phyloP scores from a whole-genome alignment of 1,140 invertebrate genomes.

The Hydropsyche tenuis region DNA sequence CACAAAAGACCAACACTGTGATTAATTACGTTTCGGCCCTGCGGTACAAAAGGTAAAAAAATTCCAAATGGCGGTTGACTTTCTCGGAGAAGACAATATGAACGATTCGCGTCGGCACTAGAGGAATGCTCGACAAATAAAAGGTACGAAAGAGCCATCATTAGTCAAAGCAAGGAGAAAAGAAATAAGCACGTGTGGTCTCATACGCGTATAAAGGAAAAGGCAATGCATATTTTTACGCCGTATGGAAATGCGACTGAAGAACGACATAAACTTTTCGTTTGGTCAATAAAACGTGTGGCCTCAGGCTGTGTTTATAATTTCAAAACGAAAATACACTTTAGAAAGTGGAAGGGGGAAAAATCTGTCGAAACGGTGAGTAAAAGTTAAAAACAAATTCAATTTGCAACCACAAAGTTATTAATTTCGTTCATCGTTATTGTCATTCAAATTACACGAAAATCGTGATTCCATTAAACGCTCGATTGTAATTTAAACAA shows the following conservation, averaged over 20 bases:
- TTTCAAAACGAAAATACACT: not conserved
- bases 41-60: conserved; percentile 14
- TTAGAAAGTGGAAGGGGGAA: conserved; percentile 9
- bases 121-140: conserved; percentile 6
- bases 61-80: conserved; percentile 8
- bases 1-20: conserved; percentile 30
- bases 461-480: not conserved
- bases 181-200: conserved; percentile 16
- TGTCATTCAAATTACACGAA: not conserved
- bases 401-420: conserved; percentile 2
- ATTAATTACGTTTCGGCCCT: conserved; percentile 33
- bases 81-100: conserved; percentile 29
- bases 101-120: conserved; percentile 11
- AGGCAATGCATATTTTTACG: not conserved
- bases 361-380: not conserved
- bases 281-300: not conserved
- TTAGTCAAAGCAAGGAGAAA: conserved; percentile 14
- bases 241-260: too few species aligned
- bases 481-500: too few species aligned
- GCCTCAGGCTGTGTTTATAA: not conserved
- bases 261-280: not conserved
- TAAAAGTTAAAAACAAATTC: conserved; percentile 11
- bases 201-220: not conserved
- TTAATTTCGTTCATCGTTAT: not conserved
- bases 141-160: not conserved